Percentiles rank a stretch among this genome's conserved stretches.
phyloP scores from a whole-genome alignment of 1,140 invertebrate species.

The Penaeus indicus region DNA sequence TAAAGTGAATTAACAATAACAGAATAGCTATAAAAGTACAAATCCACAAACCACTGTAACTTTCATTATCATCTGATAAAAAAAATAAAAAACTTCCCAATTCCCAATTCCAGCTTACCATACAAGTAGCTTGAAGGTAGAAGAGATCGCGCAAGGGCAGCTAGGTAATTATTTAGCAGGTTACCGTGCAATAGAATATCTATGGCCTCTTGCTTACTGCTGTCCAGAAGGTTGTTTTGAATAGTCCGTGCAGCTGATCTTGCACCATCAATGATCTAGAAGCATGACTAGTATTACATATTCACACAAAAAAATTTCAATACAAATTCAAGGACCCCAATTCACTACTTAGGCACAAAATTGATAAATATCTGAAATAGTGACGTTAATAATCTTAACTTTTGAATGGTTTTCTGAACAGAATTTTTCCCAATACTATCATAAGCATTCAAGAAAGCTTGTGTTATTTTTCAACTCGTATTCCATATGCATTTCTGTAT shows the following conservation, averaged over 20 bases:
- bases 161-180: slow-evolving; percentile 89
- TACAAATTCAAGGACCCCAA: slow-evolving; percentile 11
- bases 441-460: too few species aligned
- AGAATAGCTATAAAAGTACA: not conserved
- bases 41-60: too few species aligned
- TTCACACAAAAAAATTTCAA: not conserved
- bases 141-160: slow-evolving; percentile 89
- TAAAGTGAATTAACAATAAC: not conserved
- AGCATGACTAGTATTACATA: slow-evolving; percentile 37
- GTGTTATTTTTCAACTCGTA: too few species aligned
- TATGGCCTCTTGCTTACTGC: slow-evolving; percentile 98
- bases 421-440: too few species aligned
- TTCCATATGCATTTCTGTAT: too few species aligned
- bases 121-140: slow-evolving; percentile 90
- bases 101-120: slow-evolving; percentile 71
- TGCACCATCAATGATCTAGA: slow-evolving; percentile 91
- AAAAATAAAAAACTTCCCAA: too few species aligned
- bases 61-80: too few species aligned
- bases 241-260: slow-evolving; percentile 97
- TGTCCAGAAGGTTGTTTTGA: slow-evolving; percentile 98
- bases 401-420: too few species aligned
- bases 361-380: too few species aligned
- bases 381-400: too few species aligned
- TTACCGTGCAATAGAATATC: slow-evolving; percentile 94
- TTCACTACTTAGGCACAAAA: too few species aligned